Evolutionary conservation across 1,140 invertebrate genomes (phyloP).

Genomic region (Drosophila setifemur): DNA sequence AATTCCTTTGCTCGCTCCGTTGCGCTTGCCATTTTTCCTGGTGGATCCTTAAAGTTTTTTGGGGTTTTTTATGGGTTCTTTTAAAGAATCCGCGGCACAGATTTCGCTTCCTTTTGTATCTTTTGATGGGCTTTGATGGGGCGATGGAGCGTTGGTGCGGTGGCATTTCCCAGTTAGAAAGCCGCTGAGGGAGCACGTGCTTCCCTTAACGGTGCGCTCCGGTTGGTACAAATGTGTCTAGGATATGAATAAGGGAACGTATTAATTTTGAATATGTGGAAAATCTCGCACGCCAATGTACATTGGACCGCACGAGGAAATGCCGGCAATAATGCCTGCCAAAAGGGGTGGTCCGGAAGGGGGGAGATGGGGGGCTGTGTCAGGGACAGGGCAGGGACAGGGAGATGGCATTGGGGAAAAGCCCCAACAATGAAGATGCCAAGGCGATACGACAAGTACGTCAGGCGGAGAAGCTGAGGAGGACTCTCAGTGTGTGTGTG

Average conservation of each 20-base stretch:
- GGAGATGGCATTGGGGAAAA: constrained; percentile 14
- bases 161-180: constrained; percentile 61
- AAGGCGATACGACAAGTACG: constrained; percentile 74
- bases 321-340: constrained; percentile 57
- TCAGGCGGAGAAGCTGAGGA: constrained; percentile 31
- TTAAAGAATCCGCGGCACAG: constrained; percentile 23
- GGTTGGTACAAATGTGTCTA: constrained; percentile 68
- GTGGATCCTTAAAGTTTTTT: constrained; percentile 36
- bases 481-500: constrained; percentile 4
- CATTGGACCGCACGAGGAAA: constrained; percentile 50
- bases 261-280: constrained; percentile 81
- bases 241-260: constrained; percentile 74
- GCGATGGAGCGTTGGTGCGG: too few species aligned
- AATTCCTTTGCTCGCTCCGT: constrained; percentile 29
- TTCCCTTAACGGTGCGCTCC: constrained; percentile 15
- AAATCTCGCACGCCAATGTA: constrained; percentile 67
- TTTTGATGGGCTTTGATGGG: too few species aligned
- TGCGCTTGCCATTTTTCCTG: constrained; percentile 24
- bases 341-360: constrained; percentile 17
- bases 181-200: constrained; percentile 66
- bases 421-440: constrained; percentile 73
- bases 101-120: constrained; percentile 21
- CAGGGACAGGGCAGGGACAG: too few species aligned
- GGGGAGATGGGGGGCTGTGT: background rate
- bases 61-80: background rate